Conservation (phyloP, 2,888 invertebrate genomes). For the Catotricha subobsoleta region DNA sequence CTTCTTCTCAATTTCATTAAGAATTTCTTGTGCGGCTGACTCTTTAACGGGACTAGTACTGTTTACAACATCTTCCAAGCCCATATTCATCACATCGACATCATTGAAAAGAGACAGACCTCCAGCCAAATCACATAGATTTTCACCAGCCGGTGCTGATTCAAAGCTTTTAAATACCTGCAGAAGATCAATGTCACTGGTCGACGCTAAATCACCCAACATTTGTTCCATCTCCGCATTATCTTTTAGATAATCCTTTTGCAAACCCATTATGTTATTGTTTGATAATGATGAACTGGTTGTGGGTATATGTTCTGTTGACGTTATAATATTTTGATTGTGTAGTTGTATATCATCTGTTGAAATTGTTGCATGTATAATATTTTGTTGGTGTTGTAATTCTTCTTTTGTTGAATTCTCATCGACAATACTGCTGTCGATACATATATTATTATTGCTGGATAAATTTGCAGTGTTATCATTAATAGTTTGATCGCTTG, state of each 20-base stretch:
- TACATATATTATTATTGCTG: background rate
- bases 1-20: conserved; percentile 20
- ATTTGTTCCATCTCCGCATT: conserved; percentile 48
- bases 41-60: conserved; percentile 8
- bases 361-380: background rate
- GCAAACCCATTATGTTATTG: conserved; percentile 38
- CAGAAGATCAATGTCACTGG: conserved; percentile 46
- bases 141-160: conserved; percentile 17
- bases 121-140: conserved; percentile 24
- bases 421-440: background rate
- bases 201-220: conserved; percentile 37
- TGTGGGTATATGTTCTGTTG: background rate
- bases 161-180: conserved; percentile 63
- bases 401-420: background rate
- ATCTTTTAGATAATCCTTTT: conserved; percentile 38
- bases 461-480: background rate
- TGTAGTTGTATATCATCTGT: background rate
- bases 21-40: conserved; percentile 16
- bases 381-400: background rate
- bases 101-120: conserved; percentile 17
- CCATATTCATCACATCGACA: conserved; percentile 14
- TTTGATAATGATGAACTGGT: no score
- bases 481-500: background rate
- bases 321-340: background rate
- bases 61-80: conserved; percentile 11